Percentiles rank a stretch among this genome's conserved stretches.
Evolutionary conservation across 2,888 invertebrate species (phyloP).

Genomic region (Stomorhina lunata): DNA sequence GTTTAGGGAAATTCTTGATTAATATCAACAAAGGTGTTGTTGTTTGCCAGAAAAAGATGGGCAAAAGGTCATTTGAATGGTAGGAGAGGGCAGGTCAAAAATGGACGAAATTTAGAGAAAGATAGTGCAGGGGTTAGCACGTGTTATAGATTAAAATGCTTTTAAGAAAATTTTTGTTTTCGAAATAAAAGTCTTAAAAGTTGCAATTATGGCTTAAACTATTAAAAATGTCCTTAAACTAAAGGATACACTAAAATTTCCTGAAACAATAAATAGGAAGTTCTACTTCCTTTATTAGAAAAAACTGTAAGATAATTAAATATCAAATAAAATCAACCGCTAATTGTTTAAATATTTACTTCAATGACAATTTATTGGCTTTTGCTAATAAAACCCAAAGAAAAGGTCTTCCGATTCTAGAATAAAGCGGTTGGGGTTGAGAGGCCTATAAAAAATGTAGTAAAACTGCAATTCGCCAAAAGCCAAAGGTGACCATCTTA

Average conservation of each 20-base stretch:
- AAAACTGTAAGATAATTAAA: slow-evolving; percentile 49
- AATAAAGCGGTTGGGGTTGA: background rate
- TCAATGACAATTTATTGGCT: slow-evolving; percentile 25
- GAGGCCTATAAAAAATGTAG: slow-evolving; percentile 21
- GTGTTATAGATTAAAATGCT: slow-evolving; percentile 26
- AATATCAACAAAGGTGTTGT: slow-evolving; percentile 33
- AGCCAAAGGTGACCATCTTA: slow-evolving; percentile 53
- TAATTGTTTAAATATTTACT: slow-evolving; percentile 65
- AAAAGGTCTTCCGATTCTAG: background rate
- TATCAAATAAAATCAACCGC: slow-evolving; percentile 63
- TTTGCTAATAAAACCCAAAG: too few species aligned
- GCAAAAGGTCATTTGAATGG: background rate
- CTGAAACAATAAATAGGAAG: background rate
- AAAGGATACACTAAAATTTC: background rate
- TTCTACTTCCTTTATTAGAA: background rate
- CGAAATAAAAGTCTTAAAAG: slow-evolving; percentile 29
- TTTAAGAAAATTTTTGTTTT: background rate
- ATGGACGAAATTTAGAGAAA: too few species aligned
- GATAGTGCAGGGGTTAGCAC: background rate
- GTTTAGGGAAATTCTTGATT: background rate
- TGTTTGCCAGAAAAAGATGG: background rate
- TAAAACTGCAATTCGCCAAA: slow-evolving; percentile 29
- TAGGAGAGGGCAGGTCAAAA: background rate
- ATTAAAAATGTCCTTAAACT: slow-evolving; percentile 35
- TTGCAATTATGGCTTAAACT: slow-evolving; percentile 48